Base-by-base conservation (phyloP, 2,888 invertebrate genomes). In the Rhyacophila evoluta region DNA sequence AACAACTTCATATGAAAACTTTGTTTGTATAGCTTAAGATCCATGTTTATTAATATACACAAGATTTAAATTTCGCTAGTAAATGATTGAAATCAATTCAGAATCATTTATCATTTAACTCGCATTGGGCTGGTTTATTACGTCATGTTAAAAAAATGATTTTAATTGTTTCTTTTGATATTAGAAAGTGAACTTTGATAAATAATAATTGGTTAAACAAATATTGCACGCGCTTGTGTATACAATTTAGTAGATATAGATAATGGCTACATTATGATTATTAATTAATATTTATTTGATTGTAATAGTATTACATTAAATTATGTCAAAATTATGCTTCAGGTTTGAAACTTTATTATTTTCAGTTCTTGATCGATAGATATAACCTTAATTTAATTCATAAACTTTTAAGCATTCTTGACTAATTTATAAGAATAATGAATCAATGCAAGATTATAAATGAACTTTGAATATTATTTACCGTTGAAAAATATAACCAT, bases 1-100 rank as follows among this genome's bases (percentile, higher is more conserved):
- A n/a, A n/a, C n/a, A n/a, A n/a, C n/a, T 72, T 39, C 12, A 38
- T 25, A n/a, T 27, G 2, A 25, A 55, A 55, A 55, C 55, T 19
- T 8, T 55, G 2, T 19, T 15, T 55, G 55, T 55, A 55, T 55
- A 55, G 55, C 55, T 55, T 55, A 19, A 8, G 10, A 55, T 55
- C 19, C 19, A 5, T 55, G 55, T 15, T 55, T 55, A 55, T 55
- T 55, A 55, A 55, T 15, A 55, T n/a, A 10, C 55, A 19, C 10
- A 55, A 55, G 55, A 55, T 55, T 55, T 55, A 19, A 15, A 55
- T 55, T 55, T 55, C 55, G 19, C 19, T 55, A 6, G 55, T 55
- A 25, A 55, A 55, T 55, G 55, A 55, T 55, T 55, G 10, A 55
- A 55, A 55, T 19, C 55, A 55, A 55, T 55, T 55, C 19, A 10